Percentiles rank a stretch among this genome's conserved stretches.
phyloP scores from a whole-genome alignment of 1,140 invertebrate genomes.

The Rhyzopertha dominica region DNA sequence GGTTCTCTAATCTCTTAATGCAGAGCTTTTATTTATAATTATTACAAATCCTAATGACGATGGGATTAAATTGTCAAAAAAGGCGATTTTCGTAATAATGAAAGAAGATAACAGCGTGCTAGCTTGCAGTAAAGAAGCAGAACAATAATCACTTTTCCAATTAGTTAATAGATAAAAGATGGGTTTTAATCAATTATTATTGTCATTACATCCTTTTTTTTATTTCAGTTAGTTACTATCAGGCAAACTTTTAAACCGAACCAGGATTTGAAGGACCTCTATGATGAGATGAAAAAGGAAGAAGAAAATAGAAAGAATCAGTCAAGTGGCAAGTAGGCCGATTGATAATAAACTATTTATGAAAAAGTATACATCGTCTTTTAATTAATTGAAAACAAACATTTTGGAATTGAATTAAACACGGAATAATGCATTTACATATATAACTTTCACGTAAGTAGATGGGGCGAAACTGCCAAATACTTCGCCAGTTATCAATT shows the following conservation, averaged over 20 bases:
- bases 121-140: slow-evolving; percentile 1
- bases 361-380: too few species aligned
- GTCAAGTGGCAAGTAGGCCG: too few species aligned
- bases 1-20: too few species aligned
- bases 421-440: too few species aligned
- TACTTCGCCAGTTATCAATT: too few species aligned
- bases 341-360: too few species aligned
- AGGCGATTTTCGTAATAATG: slow-evolving; percentile 4
- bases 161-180: too few species aligned
- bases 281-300: slow-evolving; percentile 22
- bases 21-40: slow-evolving; percentile 15
- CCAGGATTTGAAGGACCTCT: slow-evolving; percentile 21
- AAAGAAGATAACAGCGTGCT: slow-evolving; percentile 4
- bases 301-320: slow-evolving; percentile 16
- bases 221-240: slow-evolving; percentile 22
- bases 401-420: too few species aligned
- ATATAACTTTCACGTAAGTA: too few species aligned
- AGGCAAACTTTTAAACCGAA: slow-evolving; percentile 19
- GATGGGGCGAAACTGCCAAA: too few species aligned
- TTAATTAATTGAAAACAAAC: too few species aligned
- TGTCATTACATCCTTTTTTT: slow-evolving; percentile 2
- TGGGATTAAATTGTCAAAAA: slow-evolving; percentile 1
- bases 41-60: slow-evolving; percentile 1
- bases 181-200: too few species aligned
- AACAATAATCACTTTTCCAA: neutral